Evolutionary conservation across 2,888 invertebrate species (phyloP).

Genomic region (Lepidonotus clava): DNA sequence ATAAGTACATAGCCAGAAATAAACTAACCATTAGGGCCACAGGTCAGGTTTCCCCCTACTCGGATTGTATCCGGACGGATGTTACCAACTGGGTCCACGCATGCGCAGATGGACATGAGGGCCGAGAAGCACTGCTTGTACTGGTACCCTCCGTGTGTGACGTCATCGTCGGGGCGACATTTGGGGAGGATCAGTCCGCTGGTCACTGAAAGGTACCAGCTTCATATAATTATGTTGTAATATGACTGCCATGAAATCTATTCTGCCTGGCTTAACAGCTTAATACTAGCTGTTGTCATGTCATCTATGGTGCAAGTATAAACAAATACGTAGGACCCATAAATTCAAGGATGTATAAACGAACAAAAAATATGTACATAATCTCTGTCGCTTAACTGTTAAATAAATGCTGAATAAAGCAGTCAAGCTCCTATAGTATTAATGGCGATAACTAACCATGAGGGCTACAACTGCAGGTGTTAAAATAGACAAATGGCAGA

Average conservation of each 20-base stretch:
- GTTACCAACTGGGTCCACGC: not conserved
- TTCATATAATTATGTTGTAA: no score
- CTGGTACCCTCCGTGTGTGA: not conserved
- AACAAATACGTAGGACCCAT: not conserved
- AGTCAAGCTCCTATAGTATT: no score
- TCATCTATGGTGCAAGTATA: no score
- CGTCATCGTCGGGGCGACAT: not conserved
- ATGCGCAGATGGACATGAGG: not conserved
- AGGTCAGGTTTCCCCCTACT: not conserved
- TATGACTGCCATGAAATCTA: not conserved
- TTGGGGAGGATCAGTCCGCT: not conserved
- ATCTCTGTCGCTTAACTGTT: no score
- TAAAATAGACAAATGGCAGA: no score
- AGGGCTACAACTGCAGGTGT: no score
- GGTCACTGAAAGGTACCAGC: not conserved
- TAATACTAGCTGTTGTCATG: not conserved
- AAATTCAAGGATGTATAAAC: no score
- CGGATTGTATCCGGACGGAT: not conserved
- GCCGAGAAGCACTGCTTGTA: slow-evolving; percentile 19
- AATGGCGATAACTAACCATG: no score
- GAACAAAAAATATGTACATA: no score
- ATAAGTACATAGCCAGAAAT: no score
- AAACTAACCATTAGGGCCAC: not conserved
- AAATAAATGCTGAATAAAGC: no score
- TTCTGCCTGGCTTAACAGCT: not conserved